Evolutionary conservation across 1,140 invertebrate species (phyloP).

Genomic region (Aethina tumida): DNA sequence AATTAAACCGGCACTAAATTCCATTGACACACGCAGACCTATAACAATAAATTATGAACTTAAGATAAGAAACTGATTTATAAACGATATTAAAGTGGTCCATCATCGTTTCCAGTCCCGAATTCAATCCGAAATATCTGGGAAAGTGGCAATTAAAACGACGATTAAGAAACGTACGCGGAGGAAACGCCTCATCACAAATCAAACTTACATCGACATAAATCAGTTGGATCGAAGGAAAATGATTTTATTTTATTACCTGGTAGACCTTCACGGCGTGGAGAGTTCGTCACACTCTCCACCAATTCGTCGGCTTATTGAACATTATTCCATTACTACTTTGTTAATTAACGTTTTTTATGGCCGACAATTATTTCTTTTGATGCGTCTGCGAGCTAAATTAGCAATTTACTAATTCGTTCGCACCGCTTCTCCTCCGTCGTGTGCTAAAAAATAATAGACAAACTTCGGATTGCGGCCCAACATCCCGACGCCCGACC

Average conservation of each 20-base stretch:
- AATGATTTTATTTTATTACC: constrained; percentile 19
- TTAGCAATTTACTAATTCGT: too few species aligned
- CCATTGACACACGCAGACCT: too few species aligned
- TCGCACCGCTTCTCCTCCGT: too few species aligned
- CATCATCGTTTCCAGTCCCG: constrained; percentile 12
- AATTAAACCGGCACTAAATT: too few species aligned
- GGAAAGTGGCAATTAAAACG: constrained; percentile 26
- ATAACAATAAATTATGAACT: constrained; percentile 8
- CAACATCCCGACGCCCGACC: too few species aligned
- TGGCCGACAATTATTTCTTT: too few species aligned
- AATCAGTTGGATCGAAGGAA: constrained; percentile 22
- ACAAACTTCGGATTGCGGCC: too few species aligned
- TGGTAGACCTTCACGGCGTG: constrained; percentile 19
- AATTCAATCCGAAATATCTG: constrained; percentile 21
- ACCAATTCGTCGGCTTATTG: too few species aligned
- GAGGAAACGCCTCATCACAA: constrained; percentile 28
- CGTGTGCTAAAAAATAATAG: too few species aligned
- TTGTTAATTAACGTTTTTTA: too few species aligned
- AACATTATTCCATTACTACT: too few species aligned
- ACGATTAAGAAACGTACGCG: constrained; percentile 28
- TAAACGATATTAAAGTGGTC: constrained; percentile 14
- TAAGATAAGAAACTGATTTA: constrained; percentile 15
- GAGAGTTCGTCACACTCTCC: neutral
- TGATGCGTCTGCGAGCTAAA: too few species aligned
- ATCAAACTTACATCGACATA: constrained; percentile 25